Conservation (phyloP, 2,113 vertebrate species). For the Antechinus stuartii region DNA sequence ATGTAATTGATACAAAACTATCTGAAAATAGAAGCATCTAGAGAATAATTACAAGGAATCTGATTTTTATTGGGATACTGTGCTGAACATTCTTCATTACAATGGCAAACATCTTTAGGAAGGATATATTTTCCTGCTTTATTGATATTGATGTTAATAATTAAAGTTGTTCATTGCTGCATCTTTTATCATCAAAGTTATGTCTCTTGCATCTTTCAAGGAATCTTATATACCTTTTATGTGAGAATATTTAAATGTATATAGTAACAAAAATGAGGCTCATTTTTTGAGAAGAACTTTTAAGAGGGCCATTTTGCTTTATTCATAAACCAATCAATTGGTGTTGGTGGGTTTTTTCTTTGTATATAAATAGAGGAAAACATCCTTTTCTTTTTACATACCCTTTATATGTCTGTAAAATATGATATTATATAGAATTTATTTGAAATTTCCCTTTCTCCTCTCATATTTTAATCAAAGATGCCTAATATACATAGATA, state of each 20-base stretch:
- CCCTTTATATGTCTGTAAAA: neutral
- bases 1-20: neutral
- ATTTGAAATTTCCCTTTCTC: neutral
- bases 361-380: neutral
- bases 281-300: neutral
- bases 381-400: neutral
- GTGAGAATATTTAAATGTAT: neutral
- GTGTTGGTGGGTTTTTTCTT: neutral
- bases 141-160: neutral
- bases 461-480: neutral
- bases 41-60: neutral
- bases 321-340: neutral
- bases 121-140: neutral
- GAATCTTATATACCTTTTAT: neutral
- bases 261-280: neutral
- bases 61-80: neutral
- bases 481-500: neutral
- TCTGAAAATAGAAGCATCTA: neutral
- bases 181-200: neutral
- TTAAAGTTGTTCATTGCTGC: neutral
- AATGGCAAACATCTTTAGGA: neutral
- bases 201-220: neutral
- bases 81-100: neutral
- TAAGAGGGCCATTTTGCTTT: neutral
- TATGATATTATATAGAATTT: neutral